Conservation (phyloP, 1,140 invertebrate species). For the Carposina sasakii region DNA sequence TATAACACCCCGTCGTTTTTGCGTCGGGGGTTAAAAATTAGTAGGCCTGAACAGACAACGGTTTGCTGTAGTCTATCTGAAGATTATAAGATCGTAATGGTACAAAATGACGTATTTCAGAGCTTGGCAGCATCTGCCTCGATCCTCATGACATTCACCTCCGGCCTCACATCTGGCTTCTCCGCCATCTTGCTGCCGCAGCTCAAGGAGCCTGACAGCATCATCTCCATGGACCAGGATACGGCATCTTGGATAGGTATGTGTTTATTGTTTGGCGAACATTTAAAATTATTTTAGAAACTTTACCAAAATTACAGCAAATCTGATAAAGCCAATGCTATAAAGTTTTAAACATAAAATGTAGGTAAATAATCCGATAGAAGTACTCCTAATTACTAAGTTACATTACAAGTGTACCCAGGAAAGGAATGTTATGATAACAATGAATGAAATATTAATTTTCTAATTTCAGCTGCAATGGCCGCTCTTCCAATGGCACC, state of each 20-base stretch:
- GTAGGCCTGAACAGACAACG: not conserved
- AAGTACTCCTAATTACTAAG: too few relatives aligned
- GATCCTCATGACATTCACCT: conserved; percentile 70
- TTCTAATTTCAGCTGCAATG: conserved; percentile 70
- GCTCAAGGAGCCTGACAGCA: conserved; percentile 54
- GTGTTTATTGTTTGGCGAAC: too few relatives aligned
- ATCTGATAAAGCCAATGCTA: too few relatives aligned
- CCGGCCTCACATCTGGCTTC: conserved; percentile 76
- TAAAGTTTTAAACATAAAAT: too few relatives aligned
- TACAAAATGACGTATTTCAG: conserved; percentile 43
- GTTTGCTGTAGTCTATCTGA: not conserved
- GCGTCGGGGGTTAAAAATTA: not conserved
- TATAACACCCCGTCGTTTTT: not conserved
- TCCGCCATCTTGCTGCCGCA: conserved; percentile 78
- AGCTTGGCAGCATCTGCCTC: conserved; percentile 69
- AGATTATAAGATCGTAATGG: not conserved
- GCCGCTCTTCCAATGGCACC: conserved; percentile 75
- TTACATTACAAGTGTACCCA: too few relatives aligned
- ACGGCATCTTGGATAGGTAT: conserved; percentile 78
- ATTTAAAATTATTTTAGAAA: too few relatives aligned
- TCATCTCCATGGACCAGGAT: conserved; percentile 60
- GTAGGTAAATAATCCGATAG: too few relatives aligned
- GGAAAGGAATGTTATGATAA: too few relatives aligned
- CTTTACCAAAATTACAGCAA: too few relatives aligned
- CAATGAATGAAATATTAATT: conserved; percentile 13